Evolutionary conservation across 2,888 invertebrate species (phyloP).

Genomic region (Drosophila peninsularis): DNA sequence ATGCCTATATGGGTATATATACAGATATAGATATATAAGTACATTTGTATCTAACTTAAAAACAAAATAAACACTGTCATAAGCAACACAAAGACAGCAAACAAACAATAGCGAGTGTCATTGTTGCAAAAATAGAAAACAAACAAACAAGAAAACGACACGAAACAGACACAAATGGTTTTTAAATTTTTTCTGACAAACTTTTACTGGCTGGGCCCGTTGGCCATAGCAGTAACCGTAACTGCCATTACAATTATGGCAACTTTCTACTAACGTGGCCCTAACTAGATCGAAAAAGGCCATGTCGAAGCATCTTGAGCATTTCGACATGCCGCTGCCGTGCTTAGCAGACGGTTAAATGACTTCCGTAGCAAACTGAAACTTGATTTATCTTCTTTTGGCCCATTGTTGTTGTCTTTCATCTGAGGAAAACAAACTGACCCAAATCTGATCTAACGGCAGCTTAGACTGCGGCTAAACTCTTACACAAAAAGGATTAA

Average conservation of each 20-base stretch:
- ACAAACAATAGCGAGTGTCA: constrained; percentile 42
- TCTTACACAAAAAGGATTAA: neutral
- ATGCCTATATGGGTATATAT: neutral
- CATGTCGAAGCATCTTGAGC: constrained; percentile 38
- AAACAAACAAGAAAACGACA: constrained; percentile 10
- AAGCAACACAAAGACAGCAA: constrained; percentile 37
- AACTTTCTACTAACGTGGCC: constrained; percentile 72
- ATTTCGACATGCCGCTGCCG: constrained; percentile 30
- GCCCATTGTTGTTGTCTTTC: constrained; percentile 16
- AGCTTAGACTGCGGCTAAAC: neutral
- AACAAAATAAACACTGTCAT: constrained; percentile 39
- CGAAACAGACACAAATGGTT: constrained; percentile 45
- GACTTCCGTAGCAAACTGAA: constrained; percentile 60
- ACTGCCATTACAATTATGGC: constrained; percentile 61
- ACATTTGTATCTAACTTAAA: constrained; percentile 4
- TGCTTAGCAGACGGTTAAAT: constrained; percentile 72
- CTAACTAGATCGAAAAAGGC: constrained; percentile 48
- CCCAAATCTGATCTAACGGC: constrained; percentile 16
- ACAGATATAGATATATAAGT: neutral
- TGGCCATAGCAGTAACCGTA: constrained; percentile 40
- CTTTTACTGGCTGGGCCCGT: constrained; percentile 36
- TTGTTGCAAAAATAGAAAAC: constrained; percentile 41
- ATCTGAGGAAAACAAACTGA: constrained; percentile 20
- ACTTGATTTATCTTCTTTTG: constrained; percentile 30
- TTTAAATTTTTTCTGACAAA: constrained; percentile 44